These are phyloP conservation scores for Podargus strigoides DNA, from an alignment of 2,797 vertebrate genomes.

Conservation along the genomic window DNA sequence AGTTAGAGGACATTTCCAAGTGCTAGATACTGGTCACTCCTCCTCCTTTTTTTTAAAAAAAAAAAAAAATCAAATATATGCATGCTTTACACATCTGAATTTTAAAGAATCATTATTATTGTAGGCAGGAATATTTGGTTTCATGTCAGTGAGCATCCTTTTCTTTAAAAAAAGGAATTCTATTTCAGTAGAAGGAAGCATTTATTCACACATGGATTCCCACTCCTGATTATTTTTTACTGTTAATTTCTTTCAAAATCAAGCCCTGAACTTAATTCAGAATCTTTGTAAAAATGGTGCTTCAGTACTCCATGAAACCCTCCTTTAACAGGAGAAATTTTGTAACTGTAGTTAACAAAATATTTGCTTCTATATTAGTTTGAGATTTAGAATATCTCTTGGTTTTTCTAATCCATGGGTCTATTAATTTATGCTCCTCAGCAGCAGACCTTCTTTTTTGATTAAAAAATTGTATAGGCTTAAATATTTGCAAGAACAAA, in stretches of 20 bases:
- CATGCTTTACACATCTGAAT: not conserved
- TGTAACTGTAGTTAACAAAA: not conserved
- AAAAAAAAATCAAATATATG: no score
- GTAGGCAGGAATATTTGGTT: not conserved
- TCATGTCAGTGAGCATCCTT: not conserved
- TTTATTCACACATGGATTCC: not conserved
- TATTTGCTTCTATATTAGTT: not conserved
- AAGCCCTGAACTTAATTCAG: not conserved
- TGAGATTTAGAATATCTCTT: not conserved
- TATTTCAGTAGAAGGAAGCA: not conserved
- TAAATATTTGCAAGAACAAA: not conserved
- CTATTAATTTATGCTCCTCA: not conserved
- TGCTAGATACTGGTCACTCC: not conserved
- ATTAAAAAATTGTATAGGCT: not conserved
- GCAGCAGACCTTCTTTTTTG: not conserved
- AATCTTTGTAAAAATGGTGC: not conserved
- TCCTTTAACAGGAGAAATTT: not conserved
- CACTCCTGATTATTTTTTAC: not conserved
- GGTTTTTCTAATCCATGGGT: not conserved
- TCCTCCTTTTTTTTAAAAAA: no score
- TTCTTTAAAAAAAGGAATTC: not conserved
- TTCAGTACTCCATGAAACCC: not conserved
- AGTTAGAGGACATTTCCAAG: not conserved
- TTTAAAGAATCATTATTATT: no score
- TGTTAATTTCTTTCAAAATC: not conserved